Evolutionary conservation across 2,888 invertebrate species (phyloP).

Genomic region (Campaea margaritaria): DNA sequence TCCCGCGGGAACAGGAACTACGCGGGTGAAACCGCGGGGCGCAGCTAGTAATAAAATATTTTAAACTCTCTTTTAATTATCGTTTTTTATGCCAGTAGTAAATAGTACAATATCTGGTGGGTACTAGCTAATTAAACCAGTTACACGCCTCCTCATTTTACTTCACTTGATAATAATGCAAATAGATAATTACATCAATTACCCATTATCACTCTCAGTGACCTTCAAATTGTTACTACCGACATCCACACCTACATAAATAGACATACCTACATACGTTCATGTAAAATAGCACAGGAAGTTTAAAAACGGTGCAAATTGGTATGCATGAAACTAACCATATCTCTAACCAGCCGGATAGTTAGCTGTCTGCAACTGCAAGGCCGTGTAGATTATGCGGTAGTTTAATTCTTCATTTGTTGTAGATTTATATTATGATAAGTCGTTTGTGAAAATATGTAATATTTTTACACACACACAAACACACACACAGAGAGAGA

Average conservation of each 20-base stretch:
- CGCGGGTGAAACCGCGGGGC: too few species aligned
- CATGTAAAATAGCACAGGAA: conserved; percentile 22
- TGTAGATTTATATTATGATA: not conserved
- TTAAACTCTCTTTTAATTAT: too few species aligned
- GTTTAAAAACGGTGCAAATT: conserved; percentile 29
- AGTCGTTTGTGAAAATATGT: too few species aligned
- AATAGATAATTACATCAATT: conserved; percentile 4
- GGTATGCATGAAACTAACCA: conserved; percentile 22
- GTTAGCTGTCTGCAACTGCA: not conserved
- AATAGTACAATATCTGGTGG: too few species aligned
- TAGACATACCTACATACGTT: too few species aligned
- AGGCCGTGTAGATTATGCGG: not conserved
- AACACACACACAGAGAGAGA: too few species aligned
- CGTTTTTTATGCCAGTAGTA: too few species aligned
- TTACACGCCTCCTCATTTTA: not conserved
- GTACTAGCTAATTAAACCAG: not conserved
- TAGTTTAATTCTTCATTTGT: not conserved
- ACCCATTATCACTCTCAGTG: conserved; percentile 11
- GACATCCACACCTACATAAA: not conserved
- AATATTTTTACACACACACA: too few species aligned
- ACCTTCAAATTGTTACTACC: conserved; percentile 17
- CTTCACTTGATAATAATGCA: not conserved
- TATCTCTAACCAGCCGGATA: conserved; percentile 18
- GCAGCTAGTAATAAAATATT: too few species aligned
- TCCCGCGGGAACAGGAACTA: too few species aligned